phyloP scores from a whole-genome alignment of 2,888 invertebrate genomes.

The Calephelis perditalis region DNA sequence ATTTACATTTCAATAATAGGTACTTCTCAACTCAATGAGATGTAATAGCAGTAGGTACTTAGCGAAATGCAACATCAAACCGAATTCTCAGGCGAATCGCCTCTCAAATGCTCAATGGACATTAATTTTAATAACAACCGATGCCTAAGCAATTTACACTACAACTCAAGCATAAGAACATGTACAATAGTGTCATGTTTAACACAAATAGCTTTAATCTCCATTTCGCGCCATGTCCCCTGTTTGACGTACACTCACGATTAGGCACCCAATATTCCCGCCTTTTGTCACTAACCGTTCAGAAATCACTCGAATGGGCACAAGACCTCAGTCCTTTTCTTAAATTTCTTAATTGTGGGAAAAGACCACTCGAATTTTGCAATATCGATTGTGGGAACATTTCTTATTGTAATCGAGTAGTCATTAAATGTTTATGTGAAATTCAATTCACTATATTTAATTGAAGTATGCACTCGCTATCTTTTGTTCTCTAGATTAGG shows the following conservation, averaged over 20 bases:
- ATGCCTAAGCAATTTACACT: slow-evolving; percentile 38
- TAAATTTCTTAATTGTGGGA: slow-evolving; percentile 59
- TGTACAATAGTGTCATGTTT: slow-evolving; percentile 58
- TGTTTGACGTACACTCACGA: slow-evolving; percentile 58
- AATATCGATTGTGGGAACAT: slow-evolving; percentile 58
- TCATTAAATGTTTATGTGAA: slow-evolving; percentile 44
- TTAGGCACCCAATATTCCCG: slow-evolving; percentile 57
- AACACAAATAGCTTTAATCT: slow-evolving; percentile 68
- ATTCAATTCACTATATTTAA: slow-evolving; percentile 44
- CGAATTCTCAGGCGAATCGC: slow-evolving; percentile 34
- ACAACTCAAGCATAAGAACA: slow-evolving; percentile 48
- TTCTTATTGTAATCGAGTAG: slow-evolving; percentile 35
- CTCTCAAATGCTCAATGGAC: slow-evolving; percentile 35
- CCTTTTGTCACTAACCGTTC: slow-evolving; percentile 49
- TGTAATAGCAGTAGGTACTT: background rate
- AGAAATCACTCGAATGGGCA: slow-evolving; percentile 57
- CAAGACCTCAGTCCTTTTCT: slow-evolving; percentile 41
- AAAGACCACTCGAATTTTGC: slow-evolving; percentile 57
- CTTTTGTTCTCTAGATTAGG: slow-evolving; percentile 19
- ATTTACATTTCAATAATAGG: no score
- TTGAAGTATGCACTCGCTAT: slow-evolving; percentile 32
- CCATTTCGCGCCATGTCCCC: slow-evolving; percentile 46
- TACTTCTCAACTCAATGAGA: slow-evolving; percentile 13
- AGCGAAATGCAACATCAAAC: background rate
- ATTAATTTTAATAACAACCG: slow-evolving; percentile 41